These are phyloP conservation scores for Parapsyche elsis DNA, from an alignment of 1,140 invertebrate genomes.

Conservation along the genomic window DNA sequence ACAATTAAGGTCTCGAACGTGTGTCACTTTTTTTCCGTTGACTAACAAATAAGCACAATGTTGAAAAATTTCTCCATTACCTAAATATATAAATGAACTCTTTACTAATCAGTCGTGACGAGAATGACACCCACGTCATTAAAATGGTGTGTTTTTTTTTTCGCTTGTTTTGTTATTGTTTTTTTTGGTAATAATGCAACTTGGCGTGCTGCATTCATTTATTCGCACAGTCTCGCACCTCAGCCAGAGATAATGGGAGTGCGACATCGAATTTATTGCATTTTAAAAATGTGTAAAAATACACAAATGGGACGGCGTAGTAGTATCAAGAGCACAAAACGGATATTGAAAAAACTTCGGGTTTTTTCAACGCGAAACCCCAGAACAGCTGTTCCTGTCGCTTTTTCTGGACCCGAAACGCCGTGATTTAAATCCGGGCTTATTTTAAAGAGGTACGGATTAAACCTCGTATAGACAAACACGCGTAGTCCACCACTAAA, in stretches of 20 bases:
- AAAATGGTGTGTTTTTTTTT: too few species aligned
- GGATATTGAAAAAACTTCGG: constrained; percentile 1
- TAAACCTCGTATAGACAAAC: neutral
- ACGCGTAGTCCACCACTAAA: too few species aligned
- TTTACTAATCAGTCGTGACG: too few species aligned
- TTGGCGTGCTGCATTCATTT: too few species aligned
- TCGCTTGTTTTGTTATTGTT: too few species aligned
- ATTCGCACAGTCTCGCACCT: neutral
- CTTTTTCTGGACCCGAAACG: neutral
- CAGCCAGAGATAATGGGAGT: neutral
- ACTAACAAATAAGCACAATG: too few species aligned
- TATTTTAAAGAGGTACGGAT: neutral
- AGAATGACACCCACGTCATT: too few species aligned
- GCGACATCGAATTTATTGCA: neutral
- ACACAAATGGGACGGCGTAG: neutral
- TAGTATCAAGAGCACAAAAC: neutral
- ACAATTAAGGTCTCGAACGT: too few species aligned
- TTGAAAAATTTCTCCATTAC: too few species aligned
- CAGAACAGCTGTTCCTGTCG: constrained; percentile 1
- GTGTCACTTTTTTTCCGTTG: too few species aligned
- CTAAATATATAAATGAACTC: too few species aligned
- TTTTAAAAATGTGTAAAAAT: neutral
- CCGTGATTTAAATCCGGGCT: neutral
- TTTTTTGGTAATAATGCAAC: too few species aligned
- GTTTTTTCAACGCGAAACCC: neutral